Evolutionary conservation across 2,888 invertebrate species (phyloP), one percentile per base, ranked within the genome.

Genomic region (Schrankia costaestrigalis): DNA sequence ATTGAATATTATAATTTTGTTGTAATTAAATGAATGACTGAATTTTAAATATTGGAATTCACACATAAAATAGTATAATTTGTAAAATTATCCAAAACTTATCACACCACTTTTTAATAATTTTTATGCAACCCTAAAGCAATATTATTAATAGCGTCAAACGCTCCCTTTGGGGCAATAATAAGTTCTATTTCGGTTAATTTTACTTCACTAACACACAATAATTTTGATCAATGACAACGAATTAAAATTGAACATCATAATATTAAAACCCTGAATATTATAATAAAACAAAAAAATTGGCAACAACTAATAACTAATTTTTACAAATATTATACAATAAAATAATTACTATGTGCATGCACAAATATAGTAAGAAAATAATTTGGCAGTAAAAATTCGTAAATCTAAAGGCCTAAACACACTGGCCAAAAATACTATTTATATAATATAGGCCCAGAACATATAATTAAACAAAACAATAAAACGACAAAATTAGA

Each of bases 81-180:
- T 87, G 87, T 87, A 87, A 87, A 87, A 87, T 85, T 84, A 86
- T 87, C 87, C 82, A 87, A 87, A 87, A 87, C 84, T 81, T 87
- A 87, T 87, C 86, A 87, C 85, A 85, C 84, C 85, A 85, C 84
- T 74, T 82, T 82, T 83, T 76, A 72, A 78, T 76, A 75, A 70
- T 78, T 83, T n/a, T 85, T 82, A 82, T 85, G 86, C 84, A 86
- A 83, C 77, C 82, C 84, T 85, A 79, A 87, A 86, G 86, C 85
- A 79, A 78, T 79, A 82, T 79, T 78, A 80, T 80, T 76, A 80
- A 73, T 80, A 83, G 86, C 87, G 87, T 87, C 76, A 86, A 77
- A 86, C 87, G 86, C 86, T 84, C 85, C 85, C 85, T 78, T 82
- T 83, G 85, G 86, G 86, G 84, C 85, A 79, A 78, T 75, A 76